Evolutionary conservation across 2,113 vertebrate species (phyloP).

Genomic region (Cyanoliseus patagonus): DNA sequence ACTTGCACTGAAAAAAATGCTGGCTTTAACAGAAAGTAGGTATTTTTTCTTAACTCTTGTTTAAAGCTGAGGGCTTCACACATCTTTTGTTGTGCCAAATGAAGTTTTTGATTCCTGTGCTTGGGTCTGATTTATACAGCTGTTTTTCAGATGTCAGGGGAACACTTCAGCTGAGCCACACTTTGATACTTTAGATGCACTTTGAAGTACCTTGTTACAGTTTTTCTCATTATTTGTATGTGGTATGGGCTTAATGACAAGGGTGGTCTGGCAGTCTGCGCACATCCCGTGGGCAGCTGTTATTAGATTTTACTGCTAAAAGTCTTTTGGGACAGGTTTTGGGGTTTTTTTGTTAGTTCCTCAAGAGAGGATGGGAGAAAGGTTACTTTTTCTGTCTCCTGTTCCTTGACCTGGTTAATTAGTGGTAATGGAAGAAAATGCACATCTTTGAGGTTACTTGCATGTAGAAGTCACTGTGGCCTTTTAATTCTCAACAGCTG

Average conservation of each 20-base stretch:
- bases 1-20: background rate
- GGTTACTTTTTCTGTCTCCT: background rate
- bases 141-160: background rate
- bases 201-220: background rate
- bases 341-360: background rate
- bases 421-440: background rate
- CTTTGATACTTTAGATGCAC: background rate
- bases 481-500: background rate
- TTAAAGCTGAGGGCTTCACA: background rate
- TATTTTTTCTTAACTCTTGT: background rate
- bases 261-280: background rate
- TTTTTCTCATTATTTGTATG: background rate
- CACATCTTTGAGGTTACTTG: background rate
- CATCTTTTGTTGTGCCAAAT: background rate
- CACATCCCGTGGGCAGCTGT: background rate
- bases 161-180: background rate
- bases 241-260: background rate
- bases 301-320: background rate
- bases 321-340: background rate
- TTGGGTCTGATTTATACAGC: background rate
- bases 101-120: background rate
- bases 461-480: background rate
- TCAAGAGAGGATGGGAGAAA: background rate
- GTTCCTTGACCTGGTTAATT: background rate
- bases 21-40: background rate